These are phyloP conservation scores for Prorops nasuta DNA, from an alignment of 1,140 invertebrate species.

Conservation along the genomic window DNA sequence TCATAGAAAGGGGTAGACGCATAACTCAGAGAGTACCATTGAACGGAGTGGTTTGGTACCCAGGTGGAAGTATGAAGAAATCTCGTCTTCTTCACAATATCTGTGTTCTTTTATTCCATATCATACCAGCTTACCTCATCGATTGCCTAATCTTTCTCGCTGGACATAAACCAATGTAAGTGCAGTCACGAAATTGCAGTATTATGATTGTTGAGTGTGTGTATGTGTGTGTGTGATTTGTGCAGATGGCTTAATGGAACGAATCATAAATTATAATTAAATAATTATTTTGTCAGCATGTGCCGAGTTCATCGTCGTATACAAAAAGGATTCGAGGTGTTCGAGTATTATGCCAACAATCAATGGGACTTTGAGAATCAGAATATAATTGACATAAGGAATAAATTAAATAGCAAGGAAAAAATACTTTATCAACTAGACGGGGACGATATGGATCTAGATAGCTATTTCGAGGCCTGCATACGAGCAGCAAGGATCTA, in stretches of 20 bases:
- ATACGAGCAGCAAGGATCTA: constrained; percentile 71
- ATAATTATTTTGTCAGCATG: constrained; percentile 55
- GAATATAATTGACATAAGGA: constrained; percentile 56
- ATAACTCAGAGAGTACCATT: constrained; percentile 73
- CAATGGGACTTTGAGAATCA: constrained; percentile 80
- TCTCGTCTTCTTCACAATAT: constrained; percentile 73
- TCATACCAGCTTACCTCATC: constrained; percentile 79
- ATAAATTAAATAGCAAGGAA: constrained; percentile 65
- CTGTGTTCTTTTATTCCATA: constrained; percentile 79
- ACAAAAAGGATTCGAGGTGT: constrained; percentile 78
- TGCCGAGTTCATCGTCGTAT: constrained; percentile 74
- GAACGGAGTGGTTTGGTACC: constrained; percentile 83
- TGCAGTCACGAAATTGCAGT: background rate
- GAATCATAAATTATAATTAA: constrained; percentile 1
- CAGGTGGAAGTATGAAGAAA: constrained; percentile 84
- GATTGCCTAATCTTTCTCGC: constrained; percentile 72
- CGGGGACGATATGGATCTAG: constrained; percentile 69
- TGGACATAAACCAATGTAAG: constrained; percentile 82
- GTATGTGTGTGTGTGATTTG: no score
- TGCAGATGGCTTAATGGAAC: no score
- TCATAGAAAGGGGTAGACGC: constrained; percentile 79
- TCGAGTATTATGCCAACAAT: constrained; percentile 83
- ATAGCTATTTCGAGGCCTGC: constrained; percentile 73
- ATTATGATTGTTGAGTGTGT: no score
- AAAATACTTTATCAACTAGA: constrained; percentile 67